These are phyloP conservation scores for Stomatorhinus ivindoensis DNA, from an alignment of 2,113 vertebrate species.

Conservation along the genomic window DNA sequence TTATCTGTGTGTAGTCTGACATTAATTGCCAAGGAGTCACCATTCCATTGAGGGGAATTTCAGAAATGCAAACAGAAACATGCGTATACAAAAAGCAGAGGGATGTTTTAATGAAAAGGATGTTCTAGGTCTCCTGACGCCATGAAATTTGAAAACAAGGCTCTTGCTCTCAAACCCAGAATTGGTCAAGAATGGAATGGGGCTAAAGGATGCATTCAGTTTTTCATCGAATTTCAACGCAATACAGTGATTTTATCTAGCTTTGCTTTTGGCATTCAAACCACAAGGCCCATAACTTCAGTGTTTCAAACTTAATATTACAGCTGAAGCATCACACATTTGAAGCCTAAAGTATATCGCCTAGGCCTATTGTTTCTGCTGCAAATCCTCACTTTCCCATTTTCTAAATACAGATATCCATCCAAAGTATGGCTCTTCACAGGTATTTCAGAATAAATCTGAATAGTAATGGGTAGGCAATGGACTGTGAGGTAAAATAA, in stretches of 20 bases:
- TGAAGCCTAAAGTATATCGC: not conserved
- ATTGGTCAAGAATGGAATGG: constrained; percentile 30
- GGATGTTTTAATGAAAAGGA: constrained; percentile 43
- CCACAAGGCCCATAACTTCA: not conserved
- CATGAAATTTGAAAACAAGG: constrained; percentile 32
- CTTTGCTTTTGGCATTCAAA: not conserved
- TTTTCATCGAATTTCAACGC: not conserved
- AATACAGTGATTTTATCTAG: not conserved
- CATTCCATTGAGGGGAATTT: constrained; percentile 33
- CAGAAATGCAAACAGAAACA: constrained; percentile 40
- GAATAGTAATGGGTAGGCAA: not conserved
- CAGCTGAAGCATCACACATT: not conserved
- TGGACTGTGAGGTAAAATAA: not conserved
- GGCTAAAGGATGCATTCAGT: not conserved
- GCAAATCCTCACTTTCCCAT: not conserved
- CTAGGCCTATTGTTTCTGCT: not conserved
- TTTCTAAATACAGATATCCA: not conserved
- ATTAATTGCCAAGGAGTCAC: constrained; percentile 30
- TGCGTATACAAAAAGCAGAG: constrained; percentile 38
- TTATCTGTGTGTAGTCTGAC: constrained; percentile 16
- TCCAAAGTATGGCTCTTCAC: not conserved
- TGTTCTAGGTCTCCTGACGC: constrained; percentile 39
- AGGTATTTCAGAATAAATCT: not conserved
- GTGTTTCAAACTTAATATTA: not conserved
- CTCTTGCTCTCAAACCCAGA: constrained; percentile 26